phyloP scores from a whole-genome alignment of 64 coral and sea anemone species.

The Acropora tenuis region DNA sequence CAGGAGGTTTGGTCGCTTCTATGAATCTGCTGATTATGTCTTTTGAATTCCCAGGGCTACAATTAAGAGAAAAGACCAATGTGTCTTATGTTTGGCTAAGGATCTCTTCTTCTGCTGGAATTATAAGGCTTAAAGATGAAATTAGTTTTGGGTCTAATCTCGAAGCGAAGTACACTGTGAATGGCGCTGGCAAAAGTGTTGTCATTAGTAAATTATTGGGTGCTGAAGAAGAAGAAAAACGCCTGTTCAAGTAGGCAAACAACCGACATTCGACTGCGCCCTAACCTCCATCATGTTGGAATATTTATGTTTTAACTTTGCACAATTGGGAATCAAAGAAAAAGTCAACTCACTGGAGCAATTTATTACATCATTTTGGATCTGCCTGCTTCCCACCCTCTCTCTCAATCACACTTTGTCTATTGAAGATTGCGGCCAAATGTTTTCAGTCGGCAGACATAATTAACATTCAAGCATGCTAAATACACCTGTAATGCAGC shows the following conservation, averaged over 20 bases:
- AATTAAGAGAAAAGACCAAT: neutral
- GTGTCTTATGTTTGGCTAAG: neutral
- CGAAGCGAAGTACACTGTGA: neutral
- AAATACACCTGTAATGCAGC: too few species aligned
- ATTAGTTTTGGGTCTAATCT: neutral
- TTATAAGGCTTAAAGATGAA: neutral
- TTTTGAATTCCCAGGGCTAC: neutral
- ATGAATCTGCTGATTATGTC: neutral
- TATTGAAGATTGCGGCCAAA: too few species aligned
- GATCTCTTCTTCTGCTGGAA: neutral
- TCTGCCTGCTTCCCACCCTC: too few species aligned
- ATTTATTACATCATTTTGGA: neutral
- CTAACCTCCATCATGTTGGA: neutral
- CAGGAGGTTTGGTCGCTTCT: neutral
- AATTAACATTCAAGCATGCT: too few species aligned
- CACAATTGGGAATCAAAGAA: neutral
- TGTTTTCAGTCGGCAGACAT: too few species aligned
- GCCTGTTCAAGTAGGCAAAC: neutral
- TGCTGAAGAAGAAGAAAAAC: neutral
- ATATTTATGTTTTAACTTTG: neutral
- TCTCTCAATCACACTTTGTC: too few species aligned
- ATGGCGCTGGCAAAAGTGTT: neutral
- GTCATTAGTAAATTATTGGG: neutral
- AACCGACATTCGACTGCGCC: neutral
- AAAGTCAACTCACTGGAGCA: neutral